Base-by-base conservation (phyloP, 1,140 invertebrate genomes). In the Linepithema humile region DNA sequence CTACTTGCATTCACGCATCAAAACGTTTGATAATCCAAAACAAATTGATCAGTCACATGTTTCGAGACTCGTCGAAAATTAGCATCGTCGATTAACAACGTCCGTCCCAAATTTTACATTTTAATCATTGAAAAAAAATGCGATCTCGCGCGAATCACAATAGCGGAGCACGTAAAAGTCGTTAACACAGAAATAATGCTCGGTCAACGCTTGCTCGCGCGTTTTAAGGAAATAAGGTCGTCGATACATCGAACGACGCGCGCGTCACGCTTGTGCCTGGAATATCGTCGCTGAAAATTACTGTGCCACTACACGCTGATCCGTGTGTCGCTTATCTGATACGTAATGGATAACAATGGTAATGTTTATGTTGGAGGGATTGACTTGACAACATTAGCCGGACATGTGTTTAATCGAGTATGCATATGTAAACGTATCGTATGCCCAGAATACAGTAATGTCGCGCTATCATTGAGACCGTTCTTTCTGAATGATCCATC, bases 191-290 rank as follows among this genome's bases (percentile, higher is more conserved):
- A 85, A 88, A 88, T 88, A 86, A 72, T 67, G 73, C 55, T 85
- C 86, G 83, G 87, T 83, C 86, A 80, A 82, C 48, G 86, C 50
- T 88, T 88, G 70, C 55, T 43, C 38, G 72, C 69, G 53, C 87
- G 86, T 83, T 88, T 88, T 78, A 88, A 83, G 84, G 87, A 88
- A 88, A 88, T 88, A 88, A 88, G 86, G 87, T 88, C 83, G 86
- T 67, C 83, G 73, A 85, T 88, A 88, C 86, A 43, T 85, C n/a
- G 86, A 88, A 83, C 86, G 73, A 69, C 83, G 43, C 57, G 43
- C 38, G 29, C 74, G n/a, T 2, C 10, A 45, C 23, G 57, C 67
- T 77, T 69, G 67, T 75, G 59, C 17, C 17, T 50, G 75, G 83
- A 87, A 88, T 85, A 88, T 77, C 75, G 53, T 20, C 45, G 20